Evolutionary conservation across 2,113 vertebrate species (phyloP).

Genomic region (Puntigrus tetrazona): DNA sequence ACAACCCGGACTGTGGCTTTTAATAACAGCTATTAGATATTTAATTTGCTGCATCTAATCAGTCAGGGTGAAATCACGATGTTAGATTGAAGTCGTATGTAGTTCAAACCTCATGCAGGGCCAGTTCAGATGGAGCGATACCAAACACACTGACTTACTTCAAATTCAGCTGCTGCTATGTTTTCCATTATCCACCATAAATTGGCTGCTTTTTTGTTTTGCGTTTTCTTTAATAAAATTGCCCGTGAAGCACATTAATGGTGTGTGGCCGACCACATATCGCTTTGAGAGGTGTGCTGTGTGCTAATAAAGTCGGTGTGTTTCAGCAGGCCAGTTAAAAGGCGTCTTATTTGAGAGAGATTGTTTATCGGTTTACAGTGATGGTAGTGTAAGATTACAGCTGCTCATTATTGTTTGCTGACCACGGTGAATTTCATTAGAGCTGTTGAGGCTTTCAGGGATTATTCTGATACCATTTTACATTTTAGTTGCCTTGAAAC

Average conservation of each 20-base stretch:
- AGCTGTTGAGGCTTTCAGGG: neutral
- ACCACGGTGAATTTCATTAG: neutral
- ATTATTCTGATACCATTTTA: neutral
- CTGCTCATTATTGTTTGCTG: slow-evolving; percentile 28
- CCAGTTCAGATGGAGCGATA: neutral
- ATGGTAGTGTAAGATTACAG: slow-evolving; percentile 9
- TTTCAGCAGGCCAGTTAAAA: slow-evolving; percentile 6
- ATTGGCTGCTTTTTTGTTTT: slow-evolving; percentile 21
- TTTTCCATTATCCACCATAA: slow-evolving; percentile 36
- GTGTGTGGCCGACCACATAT: slow-evolving; percentile 50
- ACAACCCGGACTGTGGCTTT: slow-evolving; percentile 37
- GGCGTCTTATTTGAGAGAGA: slow-evolving; percentile 9
- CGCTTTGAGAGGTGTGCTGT: slow-evolving; percentile 20
- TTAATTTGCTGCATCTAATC: slow-evolving; percentile 50
- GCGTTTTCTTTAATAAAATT: slow-evolving; percentile 47
- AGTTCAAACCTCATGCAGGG: slow-evolving; percentile 12
- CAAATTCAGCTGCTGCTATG: slow-evolving; percentile 11
- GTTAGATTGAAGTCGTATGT: slow-evolving; percentile 44
- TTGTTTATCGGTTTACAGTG: slow-evolving; percentile 37
- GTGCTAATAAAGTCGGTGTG: slow-evolving; percentile 24
- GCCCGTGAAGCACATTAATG: slow-evolving; percentile 52
- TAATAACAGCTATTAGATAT: slow-evolving; percentile 42
- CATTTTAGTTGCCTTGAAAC: too few relatives aligned
- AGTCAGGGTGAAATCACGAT: slow-evolving; percentile 38
- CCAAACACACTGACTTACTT: slow-evolving; percentile 21